Percentiles rank a stretch among this genome's conserved stretches.
Conservation (phyloP, 2,113 vertebrate genomes). For the Bombycilla garrulus region DNA sequence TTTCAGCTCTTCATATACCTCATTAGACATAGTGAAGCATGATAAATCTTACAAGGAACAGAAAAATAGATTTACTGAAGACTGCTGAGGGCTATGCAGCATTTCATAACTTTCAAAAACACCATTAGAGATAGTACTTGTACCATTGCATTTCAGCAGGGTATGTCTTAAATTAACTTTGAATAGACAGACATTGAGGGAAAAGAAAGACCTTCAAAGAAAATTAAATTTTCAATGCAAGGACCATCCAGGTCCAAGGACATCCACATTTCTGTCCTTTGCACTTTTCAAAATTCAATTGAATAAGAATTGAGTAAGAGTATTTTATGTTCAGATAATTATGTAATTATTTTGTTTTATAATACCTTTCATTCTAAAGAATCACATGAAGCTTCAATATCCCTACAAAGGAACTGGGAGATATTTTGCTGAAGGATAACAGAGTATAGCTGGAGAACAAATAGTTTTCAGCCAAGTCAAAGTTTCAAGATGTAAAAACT, state of each 20-base stretch:
- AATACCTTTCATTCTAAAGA: neutral
- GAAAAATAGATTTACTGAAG: neutral
- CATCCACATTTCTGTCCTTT: neutral
- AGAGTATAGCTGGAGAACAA: neutral
- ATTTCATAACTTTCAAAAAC: neutral
- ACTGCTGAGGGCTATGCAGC: neutral
- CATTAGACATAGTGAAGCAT: neutral
- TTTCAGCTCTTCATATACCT: neutral
- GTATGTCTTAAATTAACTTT: neutral
- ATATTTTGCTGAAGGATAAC: neutral
- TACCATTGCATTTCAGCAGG: neutral
- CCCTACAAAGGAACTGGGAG: neutral
- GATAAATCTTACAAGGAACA: neutral
- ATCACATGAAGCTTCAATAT: neutral
- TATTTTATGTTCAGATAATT: slow-evolving; percentile 1
- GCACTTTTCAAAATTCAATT: neutral
- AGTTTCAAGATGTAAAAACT: neutral
- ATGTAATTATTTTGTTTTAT: slow-evolving; percentile 4
- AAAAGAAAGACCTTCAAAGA: neutral
- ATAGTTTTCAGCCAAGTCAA: neutral
- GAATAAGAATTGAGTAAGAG: neutral
- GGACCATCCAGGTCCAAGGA: neutral
- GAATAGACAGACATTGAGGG: neutral
- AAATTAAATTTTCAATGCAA: neutral
- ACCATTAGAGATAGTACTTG: neutral